A percentile compares a stretch with the other conserved stretches of the same genome.
These are phyloP conservation scores for Octomys mimax DNA, from an alignment of 2,797 vertebrate genomes.

Conservation along the genomic window DNA sequence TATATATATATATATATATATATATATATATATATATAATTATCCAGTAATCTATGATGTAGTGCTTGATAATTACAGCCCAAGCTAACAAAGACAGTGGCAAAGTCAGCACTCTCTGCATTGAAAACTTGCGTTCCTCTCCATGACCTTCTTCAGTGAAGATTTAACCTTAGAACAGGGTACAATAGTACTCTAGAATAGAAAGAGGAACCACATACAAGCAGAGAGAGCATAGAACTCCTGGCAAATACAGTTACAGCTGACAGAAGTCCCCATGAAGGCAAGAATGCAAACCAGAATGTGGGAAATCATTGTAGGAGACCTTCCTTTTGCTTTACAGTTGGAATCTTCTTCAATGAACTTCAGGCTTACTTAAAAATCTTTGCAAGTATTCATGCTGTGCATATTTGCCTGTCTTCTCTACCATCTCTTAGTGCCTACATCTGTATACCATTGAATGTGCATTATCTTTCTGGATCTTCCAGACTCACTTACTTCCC, in stretches of 20 bases:
- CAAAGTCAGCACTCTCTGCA: not conserved
- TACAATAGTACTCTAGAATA: not conserved
- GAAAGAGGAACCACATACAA: not conserved
- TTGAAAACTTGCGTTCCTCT: not conserved
- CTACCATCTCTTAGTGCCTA: not conserved
- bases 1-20: too few relatives aligned
- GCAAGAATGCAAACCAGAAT: not conserved
- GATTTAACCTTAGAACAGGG: not conserved
- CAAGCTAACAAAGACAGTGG: not conserved
- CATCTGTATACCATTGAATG: not conserved
- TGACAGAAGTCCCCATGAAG: not conserved
- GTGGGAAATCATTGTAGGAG: not conserved
- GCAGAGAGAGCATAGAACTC: not conserved
- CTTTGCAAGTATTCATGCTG: not conserved
- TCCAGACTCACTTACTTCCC: not conserved
- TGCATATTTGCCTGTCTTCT: not conserved
- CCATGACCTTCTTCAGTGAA: not conserved
- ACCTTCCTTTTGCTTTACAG: not conserved
- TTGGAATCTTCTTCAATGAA: not conserved
- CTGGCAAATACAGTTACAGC: not conserved
- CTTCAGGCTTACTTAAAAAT: not conserved
- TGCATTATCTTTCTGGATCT: not conserved
- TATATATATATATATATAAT: too few relatives aligned
- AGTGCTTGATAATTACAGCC: not conserved
- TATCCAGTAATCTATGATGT: not conserved